Evolutionary conservation across 1,140 invertebrate species (phyloP).

Genomic region (Drosophila burlai): DNA sequence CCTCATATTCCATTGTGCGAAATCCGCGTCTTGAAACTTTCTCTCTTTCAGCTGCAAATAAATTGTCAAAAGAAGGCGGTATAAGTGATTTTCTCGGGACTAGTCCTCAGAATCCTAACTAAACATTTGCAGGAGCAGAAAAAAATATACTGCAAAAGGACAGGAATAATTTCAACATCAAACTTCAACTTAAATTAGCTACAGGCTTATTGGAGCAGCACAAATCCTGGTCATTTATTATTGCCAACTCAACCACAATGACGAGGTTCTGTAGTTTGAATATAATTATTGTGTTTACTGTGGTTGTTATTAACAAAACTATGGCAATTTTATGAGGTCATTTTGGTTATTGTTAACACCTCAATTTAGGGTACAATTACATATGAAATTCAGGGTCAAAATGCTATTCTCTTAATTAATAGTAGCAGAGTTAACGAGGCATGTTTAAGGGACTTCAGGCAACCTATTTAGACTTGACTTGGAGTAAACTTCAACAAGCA

Average conservation of each 20-base stretch:
- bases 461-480: neutral
- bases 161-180: neutral
- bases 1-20: constrained; percentile 46
- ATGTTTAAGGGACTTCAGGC: neutral
- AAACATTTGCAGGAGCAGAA: neutral
- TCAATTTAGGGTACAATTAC: neutral
- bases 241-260: constrained; percentile 20
- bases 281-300: constrained; percentile 9
- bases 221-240: constrained; percentile 12
- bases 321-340: constrained; percentile 2
- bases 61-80: constrained; percentile 20
- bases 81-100: constrained; percentile 15
- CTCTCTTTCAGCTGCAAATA: constrained; percentile 27
- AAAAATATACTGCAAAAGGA: neutral
- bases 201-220: neutral
- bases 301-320: neutral
- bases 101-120: neutral
- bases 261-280: neutral
- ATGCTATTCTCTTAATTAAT: constrained; percentile 6
- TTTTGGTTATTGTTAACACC: constrained; percentile 18
- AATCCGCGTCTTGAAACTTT: constrained; percentile 29
- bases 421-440: neutral
- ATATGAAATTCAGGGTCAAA: constrained; percentile 4
- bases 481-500: no score
- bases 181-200: constrained; percentile 13